phyloP scores from a whole-genome alignment of 2,113 vertebrate species.

The Poecile atricapillus region DNA sequence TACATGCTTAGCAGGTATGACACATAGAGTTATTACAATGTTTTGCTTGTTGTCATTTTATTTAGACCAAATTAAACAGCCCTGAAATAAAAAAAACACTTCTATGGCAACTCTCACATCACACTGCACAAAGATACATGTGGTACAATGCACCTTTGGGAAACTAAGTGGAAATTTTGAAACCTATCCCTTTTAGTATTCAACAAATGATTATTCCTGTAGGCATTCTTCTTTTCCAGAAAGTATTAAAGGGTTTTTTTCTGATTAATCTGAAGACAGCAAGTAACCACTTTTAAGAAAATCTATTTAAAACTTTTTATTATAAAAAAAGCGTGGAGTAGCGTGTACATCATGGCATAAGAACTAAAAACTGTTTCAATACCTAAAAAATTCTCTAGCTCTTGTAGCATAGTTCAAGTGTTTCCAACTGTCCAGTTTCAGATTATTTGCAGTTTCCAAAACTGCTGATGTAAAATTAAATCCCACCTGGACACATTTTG shows the following conservation, averaged over 20 bases:
- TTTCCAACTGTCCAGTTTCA: neutral
- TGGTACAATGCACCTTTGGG: neutral
- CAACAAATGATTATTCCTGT: neutral
- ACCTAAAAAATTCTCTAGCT: neutral
- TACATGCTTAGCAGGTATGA: neutral
- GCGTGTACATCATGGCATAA: neutral
- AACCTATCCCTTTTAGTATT: neutral
- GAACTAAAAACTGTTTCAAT: neutral
- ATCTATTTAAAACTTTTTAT: neutral
- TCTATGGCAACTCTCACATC: neutral
- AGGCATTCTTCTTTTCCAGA: neutral
- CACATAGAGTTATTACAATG: neutral
- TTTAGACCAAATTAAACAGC: neutral
- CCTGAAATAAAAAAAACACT: neutral
- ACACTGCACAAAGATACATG: neutral
- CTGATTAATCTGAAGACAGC: neutral
- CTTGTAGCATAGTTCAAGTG: neutral
- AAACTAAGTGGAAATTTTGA: neutral
- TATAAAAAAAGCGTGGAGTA: neutral
- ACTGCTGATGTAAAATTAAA: neutral
- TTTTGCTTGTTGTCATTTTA: neutral
- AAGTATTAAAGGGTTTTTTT: neutral
- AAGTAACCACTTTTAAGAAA: neutral
- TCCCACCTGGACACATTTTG: neutral
- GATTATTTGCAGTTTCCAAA: neutral